Evolutionary conservation across 2,113 vertebrate species (phyloP).

Genomic region (Prunella fulvescens): DNA sequence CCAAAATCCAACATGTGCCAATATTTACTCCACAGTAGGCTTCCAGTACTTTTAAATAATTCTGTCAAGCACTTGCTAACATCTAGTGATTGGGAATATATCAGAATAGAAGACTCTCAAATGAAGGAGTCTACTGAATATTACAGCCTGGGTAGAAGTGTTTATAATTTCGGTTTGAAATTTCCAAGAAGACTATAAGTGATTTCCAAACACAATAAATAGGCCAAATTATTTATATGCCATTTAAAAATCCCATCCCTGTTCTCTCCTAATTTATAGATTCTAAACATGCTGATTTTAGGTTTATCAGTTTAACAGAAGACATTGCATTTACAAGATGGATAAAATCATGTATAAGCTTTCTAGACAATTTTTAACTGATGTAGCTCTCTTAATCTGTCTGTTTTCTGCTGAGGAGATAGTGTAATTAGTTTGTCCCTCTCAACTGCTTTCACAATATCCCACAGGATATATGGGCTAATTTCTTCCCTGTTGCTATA

Average conservation of each 20-base stretch:
- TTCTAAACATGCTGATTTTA: neutral
- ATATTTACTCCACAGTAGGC: neutral
- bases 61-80: neutral
- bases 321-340: neutral
- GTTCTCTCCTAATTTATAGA: neutral
- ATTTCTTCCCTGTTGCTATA: slow-evolving; percentile 4
- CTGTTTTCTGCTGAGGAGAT: slow-evolving; percentile 17
- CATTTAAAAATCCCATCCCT: neutral
- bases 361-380: slow-evolving; percentile 2
- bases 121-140: neutral
- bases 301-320: neutral
- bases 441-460: slow-evolving; percentile 30
- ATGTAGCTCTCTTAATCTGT: neutral
- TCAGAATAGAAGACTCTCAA: neutral
- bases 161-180: neutral
- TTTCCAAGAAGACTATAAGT: neutral
- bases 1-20: neutral
- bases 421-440: slow-evolving; percentile 57
- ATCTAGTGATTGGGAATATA: neutral
- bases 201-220: neutral
- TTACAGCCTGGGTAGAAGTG: neutral
- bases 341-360: neutral
- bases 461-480: slow-evolving; percentile 42
- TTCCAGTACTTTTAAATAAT: neutral
- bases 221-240: neutral